Percentiles rank a stretch among this genome's conserved stretches.
phyloP scores from a whole-genome alignment of 30 jellyfish, hydroid and myxozoan species.

The Pelagia noctiluca region DNA sequence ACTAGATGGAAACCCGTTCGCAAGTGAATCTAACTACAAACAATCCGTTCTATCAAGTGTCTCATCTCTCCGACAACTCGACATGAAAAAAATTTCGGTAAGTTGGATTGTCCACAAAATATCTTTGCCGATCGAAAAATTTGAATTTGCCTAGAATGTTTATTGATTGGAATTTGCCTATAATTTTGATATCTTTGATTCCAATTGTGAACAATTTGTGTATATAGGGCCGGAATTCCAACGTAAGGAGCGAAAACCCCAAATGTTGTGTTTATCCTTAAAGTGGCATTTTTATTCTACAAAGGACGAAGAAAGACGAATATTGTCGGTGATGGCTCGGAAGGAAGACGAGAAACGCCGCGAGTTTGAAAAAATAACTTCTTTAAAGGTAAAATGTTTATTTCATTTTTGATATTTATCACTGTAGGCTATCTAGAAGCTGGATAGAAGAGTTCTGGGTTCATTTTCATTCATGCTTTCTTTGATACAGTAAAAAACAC shows the following conservation, averaged over 20 bases:
- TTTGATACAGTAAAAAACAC: no score
- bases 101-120: background rate
- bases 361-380: conserved; percentile 67
- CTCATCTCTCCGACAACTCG: conserved; percentile 75
- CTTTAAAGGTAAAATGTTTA: conserved; percentile 61
- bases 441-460: no score
- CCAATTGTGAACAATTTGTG: no score
- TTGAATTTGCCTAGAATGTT: no score
- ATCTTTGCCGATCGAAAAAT: no score
- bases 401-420: background rate
- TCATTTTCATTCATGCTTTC: no score
- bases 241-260: no score
- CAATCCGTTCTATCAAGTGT: conserved; percentile 57
- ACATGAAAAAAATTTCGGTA: conserved; percentile 87
- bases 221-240: no score
- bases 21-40: conserved; percentile 54
- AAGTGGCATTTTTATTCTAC: no score
- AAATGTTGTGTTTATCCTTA: no score
- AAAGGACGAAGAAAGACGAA: conserved; percentile 84
- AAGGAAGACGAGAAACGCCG: conserved; percentile 78
- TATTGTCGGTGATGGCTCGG: conserved; percentile 76
- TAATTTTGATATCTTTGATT: no score
- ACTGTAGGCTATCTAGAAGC: background rate
- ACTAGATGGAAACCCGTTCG: conserved; percentile 83
- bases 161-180: no score